These are phyloP conservation scores for Leptinotarsa defecta DNA, from an alignment of 1,140 invertebrate species.

Conservation along the genomic window DNA sequence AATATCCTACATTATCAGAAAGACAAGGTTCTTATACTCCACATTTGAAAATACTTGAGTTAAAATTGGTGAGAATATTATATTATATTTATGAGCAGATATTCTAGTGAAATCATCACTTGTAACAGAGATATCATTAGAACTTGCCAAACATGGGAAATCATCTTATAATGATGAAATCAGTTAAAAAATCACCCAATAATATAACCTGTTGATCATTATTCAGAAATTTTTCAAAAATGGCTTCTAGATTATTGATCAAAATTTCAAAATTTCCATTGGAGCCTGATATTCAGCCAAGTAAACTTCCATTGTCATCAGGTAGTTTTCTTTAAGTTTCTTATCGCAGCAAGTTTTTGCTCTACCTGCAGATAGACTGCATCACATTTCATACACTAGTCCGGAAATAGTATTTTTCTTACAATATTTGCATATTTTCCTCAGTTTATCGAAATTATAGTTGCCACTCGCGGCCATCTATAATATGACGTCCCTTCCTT, in stretches of 20 bases:
- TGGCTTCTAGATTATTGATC: background rate
- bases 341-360: too few species aligned
- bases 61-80: background rate
- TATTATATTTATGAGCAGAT: slow-evolving; percentile 12
- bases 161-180: background rate
- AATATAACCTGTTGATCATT: background rate
- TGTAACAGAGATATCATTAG: too few species aligned
- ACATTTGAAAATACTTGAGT: background rate
- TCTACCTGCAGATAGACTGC: too few species aligned
- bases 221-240: background rate
- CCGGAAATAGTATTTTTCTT: too few species aligned
- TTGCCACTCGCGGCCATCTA: too few species aligned
- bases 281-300: too few species aligned
- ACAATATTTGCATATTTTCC: too few species aligned
- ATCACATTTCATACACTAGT: too few species aligned
- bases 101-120: background rate
- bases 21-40: background rate
- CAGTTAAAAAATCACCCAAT: background rate
- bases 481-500: too few species aligned
- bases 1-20: background rate
- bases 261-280: background rate
- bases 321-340: too few species aligned
- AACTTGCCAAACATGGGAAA: background rate
- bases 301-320: too few species aligned
- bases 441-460: too few species aligned